Conservation (phyloP, 1,140 invertebrate species). For the Hormaphis cornu region DNA sequence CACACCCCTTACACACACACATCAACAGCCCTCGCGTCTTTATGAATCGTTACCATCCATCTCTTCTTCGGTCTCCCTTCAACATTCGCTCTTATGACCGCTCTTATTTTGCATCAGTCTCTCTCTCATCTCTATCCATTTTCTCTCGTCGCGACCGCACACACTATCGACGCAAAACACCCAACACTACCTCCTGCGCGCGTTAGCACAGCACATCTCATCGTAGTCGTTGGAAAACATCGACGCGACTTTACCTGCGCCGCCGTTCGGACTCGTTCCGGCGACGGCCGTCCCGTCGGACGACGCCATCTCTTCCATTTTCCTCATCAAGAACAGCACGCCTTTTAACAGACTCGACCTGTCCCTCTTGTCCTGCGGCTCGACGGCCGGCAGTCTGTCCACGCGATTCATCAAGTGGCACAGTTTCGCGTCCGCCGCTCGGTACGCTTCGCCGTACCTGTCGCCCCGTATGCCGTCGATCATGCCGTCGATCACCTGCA, state of each 20-base stretch:
- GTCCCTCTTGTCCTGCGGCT: not conserved
- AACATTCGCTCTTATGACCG: too few species aligned
- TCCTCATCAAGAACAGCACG: slow-evolving; percentile 26
- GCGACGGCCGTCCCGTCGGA: not conserved
- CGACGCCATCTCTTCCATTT: slow-evolving; percentile 28
- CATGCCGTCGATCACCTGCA: slow-evolving; percentile 8
- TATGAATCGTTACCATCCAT: too few species aligned
- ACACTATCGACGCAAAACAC: too few species aligned
- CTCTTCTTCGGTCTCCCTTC: too few species aligned
- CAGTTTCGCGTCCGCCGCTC: slow-evolving; percentile 22
- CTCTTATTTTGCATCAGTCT: too few species aligned
- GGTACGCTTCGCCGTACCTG: slow-evolving; percentile 20
- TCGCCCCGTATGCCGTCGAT: slow-evolving; percentile 21
- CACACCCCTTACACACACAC: too few species aligned
- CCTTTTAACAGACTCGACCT: slow-evolving; percentile 32
- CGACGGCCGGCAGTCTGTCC: slow-evolving; percentile 3
- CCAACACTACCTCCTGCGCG: too few species aligned
- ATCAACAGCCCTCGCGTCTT: too few species aligned
- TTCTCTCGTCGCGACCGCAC: too few species aligned
- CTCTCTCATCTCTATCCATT: too few species aligned
- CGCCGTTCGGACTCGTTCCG: not conserved
- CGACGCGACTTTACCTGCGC: not conserved
- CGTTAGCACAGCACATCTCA: too few species aligned
- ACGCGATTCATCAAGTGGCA: slow-evolving; percentile 31
- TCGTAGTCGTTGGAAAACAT: not conserved